phyloP scores from a whole-genome alignment of 2,113 vertebrate genomes.

The Salvator merianae region DNA sequence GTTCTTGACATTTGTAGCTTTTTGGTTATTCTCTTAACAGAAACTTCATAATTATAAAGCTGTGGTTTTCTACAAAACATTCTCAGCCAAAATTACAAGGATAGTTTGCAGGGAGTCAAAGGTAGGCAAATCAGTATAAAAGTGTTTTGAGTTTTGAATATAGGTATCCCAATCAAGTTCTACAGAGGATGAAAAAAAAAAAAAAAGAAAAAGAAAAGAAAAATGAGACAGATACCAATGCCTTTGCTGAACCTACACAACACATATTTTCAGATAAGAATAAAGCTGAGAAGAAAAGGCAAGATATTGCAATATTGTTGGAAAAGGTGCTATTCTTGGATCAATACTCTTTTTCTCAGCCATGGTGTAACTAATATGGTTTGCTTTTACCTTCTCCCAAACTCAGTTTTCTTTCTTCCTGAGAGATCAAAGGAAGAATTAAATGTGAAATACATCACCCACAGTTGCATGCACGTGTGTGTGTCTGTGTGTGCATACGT shows the following conservation, averaged over 20 bases:
- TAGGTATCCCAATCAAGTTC: not conserved
- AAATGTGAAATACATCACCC: not conserved
- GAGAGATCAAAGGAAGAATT: not conserved
- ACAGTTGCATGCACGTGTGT: too few species aligned
- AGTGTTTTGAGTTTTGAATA: not conserved
- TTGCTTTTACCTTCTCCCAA: conserved; percentile 14
- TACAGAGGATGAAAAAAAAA: not conserved
- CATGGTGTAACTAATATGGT: not conserved
- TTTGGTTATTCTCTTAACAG: not conserved
- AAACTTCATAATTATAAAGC: not conserved
- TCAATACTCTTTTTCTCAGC: not conserved
- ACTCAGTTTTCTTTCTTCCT: not conserved
- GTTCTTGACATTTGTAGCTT: too few species aligned
- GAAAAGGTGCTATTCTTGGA: conserved; percentile 23
- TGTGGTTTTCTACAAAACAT: not conserved
- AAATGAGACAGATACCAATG: not conserved
- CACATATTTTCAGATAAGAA: conserved; percentile 6
- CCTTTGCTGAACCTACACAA: not conserved
- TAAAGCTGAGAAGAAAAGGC: not conserved
- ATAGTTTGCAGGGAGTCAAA: not conserved
- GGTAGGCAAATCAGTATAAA: not conserved
- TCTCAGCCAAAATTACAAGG: not conserved
- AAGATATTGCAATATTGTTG: not conserved
- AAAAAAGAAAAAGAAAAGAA: too few species aligned
- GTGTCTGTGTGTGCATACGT: too few species aligned